Evolutionary conservation across 2,113 vertebrate species (phyloP).

Genomic region (Perognathus longimembris): DNA sequence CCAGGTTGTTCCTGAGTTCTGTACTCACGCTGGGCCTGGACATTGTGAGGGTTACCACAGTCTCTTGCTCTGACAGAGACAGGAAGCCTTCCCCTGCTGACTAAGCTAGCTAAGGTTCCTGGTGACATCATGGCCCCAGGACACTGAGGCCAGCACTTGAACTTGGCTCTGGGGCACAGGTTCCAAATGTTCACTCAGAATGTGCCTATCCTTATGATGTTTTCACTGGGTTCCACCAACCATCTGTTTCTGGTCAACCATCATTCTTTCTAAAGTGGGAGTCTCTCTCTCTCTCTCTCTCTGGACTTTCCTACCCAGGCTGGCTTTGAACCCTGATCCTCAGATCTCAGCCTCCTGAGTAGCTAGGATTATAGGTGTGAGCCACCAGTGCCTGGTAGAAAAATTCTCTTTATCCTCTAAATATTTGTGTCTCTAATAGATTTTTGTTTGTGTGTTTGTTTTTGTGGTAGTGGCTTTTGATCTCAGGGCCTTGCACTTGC

Average conservation of each 20-base stretch:
- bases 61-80: neutral
- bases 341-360: no score
- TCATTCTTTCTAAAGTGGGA: neutral
- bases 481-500: no score
- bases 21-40: neutral
- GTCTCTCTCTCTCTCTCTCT: no score
- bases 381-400: neutral
- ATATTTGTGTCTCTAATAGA: no score
- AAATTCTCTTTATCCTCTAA: neutral
- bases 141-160: neutral
- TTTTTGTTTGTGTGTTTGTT: no score
- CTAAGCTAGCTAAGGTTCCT: neutral
- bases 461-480: no score
- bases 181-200: neutral
- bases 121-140: no score
- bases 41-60: neutral
- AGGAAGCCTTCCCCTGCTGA: neutral
- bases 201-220: rapidly evolving
- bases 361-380: no score
- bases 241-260: neutral
- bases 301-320: no score
- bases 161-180: neutral
- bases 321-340: no score
- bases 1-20: neutral
- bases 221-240: neutral